These are phyloP conservation scores for Danionella dracula DNA, from an alignment of 2,797 vertebrate genomes.

Conservation along the genomic window DNA sequence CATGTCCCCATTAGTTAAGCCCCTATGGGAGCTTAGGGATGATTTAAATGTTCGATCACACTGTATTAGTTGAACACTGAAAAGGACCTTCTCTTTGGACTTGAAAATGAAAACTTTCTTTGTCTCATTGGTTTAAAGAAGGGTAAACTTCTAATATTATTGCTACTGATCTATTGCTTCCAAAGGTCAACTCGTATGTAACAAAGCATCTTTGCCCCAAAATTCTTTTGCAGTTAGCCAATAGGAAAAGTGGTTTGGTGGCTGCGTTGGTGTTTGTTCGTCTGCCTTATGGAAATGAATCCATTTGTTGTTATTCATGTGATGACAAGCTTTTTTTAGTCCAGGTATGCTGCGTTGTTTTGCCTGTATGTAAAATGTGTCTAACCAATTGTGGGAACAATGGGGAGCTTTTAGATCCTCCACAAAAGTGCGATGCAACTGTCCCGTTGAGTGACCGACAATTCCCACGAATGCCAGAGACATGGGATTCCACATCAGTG, in stretches of 20 bases:
- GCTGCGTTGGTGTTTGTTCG: constrained; percentile 32
- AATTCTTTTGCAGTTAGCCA: constrained; percentile 49
- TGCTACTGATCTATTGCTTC: constrained; percentile 73
- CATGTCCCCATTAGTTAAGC: constrained; percentile 32
- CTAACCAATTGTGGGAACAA: constrained; percentile 6
- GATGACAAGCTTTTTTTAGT: neutral
- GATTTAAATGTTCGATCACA: constrained; percentile 76
- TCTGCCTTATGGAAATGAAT: neutral
- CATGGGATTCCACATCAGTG: constrained; percentile 62
- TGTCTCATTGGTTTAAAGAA: constrained; percentile 49
- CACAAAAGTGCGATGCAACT: constrained; percentile 37
- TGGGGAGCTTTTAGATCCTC: constrained; percentile 20
- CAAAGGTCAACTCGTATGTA: constrained; percentile 8
- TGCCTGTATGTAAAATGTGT: constrained; percentile 1
- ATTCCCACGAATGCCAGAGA: constrained; percentile 63
- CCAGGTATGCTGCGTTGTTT: constrained; percentile 14
- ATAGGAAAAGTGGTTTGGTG: constrained; percentile 32
- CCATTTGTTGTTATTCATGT: neutral
- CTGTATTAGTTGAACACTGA: constrained; percentile 85
- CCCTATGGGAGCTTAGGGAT: constrained; percentile 28
- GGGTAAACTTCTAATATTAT: constrained; percentile 45
- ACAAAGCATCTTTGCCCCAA: constrained; percentile 6
- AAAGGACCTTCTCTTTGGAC: constrained; percentile 43
- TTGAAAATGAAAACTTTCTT: constrained; percentile 20
- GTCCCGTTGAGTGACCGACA: constrained; percentile 23